Evolutionary conservation across 2,797 vertebrate species (phyloP), one percentile per base, ranked within the genome.

Genomic region (Galago senegalensis): DNA sequence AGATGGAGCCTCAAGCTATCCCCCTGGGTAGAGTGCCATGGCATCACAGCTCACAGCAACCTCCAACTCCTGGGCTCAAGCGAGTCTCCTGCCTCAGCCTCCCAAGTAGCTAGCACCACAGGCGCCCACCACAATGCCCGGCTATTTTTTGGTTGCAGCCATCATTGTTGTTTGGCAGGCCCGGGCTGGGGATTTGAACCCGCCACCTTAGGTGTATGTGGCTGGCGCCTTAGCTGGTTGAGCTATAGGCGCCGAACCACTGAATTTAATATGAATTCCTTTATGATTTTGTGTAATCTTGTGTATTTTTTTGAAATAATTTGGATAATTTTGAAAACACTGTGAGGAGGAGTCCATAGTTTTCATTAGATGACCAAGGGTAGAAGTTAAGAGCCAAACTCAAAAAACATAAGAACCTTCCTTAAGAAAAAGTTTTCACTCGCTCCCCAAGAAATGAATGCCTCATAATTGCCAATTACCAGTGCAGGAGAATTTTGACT

Each of bases 271-370:
- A 23, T 77, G 8, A 23, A 63, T 95, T 83, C 53, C 69, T 82
- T 58, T 92, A 77, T 40, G 56, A 93, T 72, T 95, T 31, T 88
- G 0, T 63, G 20, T n/a, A 70, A 88, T 72, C 31, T 13, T 80
- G 10, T n/a, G 12, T 23, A 63, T 79, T 94, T 93, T 89, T 96
- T 53, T 16, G 49, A 53, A 53, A 53, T 53, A 53, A 49, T 49
- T 49, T 49, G 13, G 14, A 49, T 49, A 49, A 53, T 79, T 86
- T 65, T 63, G 18, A 91, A 95, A 97, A 76, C 63, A 72, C 70
- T 49, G 13, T 60, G 73, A 40, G 49, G 91, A 87, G 12, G 34
- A 10, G 14, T 40, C 72, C 2, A 11, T 27, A 79, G 37, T 12
- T 7, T 90, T 31, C 17, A 5, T 61, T 72, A 69, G 34, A 56